Conservation (phyloP, 2,113 vertebrate species). For the Axis porcinus region DNA sequence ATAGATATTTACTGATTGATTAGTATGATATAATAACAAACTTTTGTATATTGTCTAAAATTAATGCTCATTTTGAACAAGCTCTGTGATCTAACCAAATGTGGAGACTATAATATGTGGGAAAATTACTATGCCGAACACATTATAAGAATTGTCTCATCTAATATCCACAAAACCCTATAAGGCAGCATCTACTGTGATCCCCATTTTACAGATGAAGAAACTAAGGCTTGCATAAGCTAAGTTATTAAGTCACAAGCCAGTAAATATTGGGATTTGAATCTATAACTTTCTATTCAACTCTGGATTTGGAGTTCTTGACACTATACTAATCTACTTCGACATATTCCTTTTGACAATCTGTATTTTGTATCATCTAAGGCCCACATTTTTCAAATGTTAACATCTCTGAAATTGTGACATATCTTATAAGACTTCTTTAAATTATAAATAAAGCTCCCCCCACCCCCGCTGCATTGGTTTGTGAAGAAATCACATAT, state of each 20-base stretch:
- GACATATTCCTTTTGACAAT: not conserved
- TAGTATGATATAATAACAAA: not conserved
- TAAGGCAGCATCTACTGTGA: not conserved
- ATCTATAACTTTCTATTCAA: slow-evolving; percentile 21
- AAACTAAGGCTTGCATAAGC: not conserved
- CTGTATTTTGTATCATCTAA: slow-evolving; percentile 15
- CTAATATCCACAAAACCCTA: slow-evolving; percentile 10
- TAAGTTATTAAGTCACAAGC: not conserved
- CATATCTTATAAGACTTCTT: slow-evolving; percentile 18
- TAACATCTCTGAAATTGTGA: not conserved
- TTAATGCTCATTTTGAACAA: slow-evolving; percentile 28
- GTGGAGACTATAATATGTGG: not conserved
- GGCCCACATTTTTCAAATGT: not conserved
- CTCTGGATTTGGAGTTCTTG: not conserved
- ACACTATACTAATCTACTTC: not conserved
- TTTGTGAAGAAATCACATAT: not conserved
- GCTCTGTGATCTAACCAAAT: slow-evolving; percentile 30
- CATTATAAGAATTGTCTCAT: not conserved
- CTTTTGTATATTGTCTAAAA: not conserved
- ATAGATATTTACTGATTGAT: not conserved
- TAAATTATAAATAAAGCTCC: not conserved
- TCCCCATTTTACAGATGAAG: not conserved
- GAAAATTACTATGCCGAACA: not conserved
- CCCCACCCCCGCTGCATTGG: no score
- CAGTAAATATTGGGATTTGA: not conserved